phyloP scores from a whole-genome alignment of 2,888 invertebrate species.

The Hemistola chrysoprasaria region DNA sequence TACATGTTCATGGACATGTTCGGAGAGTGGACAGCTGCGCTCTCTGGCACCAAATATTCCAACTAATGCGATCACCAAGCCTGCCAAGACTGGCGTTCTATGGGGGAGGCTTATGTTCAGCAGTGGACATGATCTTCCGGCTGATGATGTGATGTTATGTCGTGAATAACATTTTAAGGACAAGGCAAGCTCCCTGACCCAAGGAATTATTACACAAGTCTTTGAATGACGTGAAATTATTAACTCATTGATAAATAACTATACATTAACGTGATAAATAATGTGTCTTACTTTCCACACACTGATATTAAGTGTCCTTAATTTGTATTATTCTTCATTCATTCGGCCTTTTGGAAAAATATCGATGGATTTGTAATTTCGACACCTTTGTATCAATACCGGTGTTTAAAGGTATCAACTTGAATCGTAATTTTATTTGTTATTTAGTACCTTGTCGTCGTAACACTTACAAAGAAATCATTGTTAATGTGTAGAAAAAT shows the following conservation, averaged over 20 bases:
- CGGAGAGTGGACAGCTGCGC: too few species aligned
- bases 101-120: too few species aligned
- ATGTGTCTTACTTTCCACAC: constrained; percentile 22
- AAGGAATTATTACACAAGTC: neutral
- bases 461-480: neutral
- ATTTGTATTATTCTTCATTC: constrained; percentile 34
- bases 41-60: too few species aligned
- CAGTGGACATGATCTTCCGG: too few species aligned
- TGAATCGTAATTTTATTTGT: neutral
- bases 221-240: too few species aligned
- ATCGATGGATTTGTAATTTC: constrained; percentile 29
- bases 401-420: constrained; percentile 10
- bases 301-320: constrained; percentile 37
- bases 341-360: constrained; percentile 30
- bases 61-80: too few species aligned
- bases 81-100: too few species aligned
- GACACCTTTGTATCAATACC: constrained; percentile 9
- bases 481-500: neutral
- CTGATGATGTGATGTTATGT: too few species aligned
- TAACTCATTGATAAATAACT: neutral
- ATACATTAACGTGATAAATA: neutral
- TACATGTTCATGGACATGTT: too few species aligned
- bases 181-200: too few species aligned
- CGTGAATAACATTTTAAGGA: too few species aligned
- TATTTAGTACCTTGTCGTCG: neutral